Conservation (phyloP, 2,888 invertebrate species). For the Hemicrepidius hirtus region DNA sequence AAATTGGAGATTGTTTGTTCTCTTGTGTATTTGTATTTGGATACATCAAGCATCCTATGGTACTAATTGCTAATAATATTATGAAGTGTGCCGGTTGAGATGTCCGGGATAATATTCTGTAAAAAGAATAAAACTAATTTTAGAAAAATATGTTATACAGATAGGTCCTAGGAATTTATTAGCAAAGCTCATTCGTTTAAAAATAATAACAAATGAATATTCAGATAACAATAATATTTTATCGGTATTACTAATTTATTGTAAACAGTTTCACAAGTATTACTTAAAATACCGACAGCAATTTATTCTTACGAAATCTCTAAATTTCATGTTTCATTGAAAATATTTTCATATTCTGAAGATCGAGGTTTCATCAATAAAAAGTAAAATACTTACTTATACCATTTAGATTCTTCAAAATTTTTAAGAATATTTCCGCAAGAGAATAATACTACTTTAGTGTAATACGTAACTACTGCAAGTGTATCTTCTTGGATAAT, state of each 20-base stretch:
- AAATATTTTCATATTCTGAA: too few relatives aligned
- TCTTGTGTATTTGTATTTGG: slow-evolving; percentile 62
- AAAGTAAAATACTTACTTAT: slow-evolving; percentile 62
- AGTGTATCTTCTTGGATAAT: slow-evolving; percentile 59
- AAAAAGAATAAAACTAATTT: slow-evolving; percentile 59
- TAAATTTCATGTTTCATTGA: too few relatives aligned
- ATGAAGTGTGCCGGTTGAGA: slow-evolving; percentile 88
- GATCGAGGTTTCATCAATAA: neutral
- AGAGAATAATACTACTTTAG: slow-evolving; percentile 61
- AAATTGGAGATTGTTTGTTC: slow-evolving; percentile 67
- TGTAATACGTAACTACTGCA: slow-evolving; percentile 64
- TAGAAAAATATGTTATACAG: too few relatives aligned
- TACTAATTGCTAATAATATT: slow-evolving; percentile 77
- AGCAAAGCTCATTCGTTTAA: too few relatives aligned
- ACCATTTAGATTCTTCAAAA: slow-evolving; percentile 62
- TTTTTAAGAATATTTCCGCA: slow-evolving; percentile 58
- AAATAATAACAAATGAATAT: too few relatives aligned
- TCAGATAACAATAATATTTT: too few relatives aligned
- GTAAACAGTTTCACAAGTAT: too few relatives aligned
- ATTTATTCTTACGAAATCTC: too few relatives aligned
- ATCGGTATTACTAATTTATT: too few relatives aligned
- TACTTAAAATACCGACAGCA: too few relatives aligned
- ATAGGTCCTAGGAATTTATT: too few relatives aligned
- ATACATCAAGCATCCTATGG: slow-evolving; percentile 73
- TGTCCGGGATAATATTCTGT: slow-evolving; percentile 82